Percentiles rank a stretch among this genome's conserved stretches.
Conservation (phyloP, 2,113 vertebrate species). For the Hypocryptadius cinnamomeus region DNA sequence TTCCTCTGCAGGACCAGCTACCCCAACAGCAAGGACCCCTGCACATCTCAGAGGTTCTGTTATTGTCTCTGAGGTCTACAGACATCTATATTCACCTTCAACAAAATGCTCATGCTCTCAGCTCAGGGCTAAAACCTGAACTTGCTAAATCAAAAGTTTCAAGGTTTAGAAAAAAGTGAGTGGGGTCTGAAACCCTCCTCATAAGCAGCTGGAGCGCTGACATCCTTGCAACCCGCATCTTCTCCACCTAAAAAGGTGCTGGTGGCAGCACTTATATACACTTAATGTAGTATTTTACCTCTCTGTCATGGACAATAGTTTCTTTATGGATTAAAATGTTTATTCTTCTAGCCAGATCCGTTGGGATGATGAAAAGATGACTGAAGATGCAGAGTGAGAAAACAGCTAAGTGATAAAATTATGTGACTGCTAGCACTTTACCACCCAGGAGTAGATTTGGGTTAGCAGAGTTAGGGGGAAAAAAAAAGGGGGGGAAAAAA, state of each 20-base stretch:
- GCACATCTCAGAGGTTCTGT: fast-evolving
- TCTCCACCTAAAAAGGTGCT: neutral
- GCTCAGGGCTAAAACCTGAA: neutral
- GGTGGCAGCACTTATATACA: neutral
- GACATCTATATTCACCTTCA: neutral
- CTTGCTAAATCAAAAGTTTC: neutral
- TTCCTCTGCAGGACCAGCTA: neutral
- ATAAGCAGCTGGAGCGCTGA: neutral
- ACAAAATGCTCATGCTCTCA: neutral
- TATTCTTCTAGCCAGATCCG: neutral
- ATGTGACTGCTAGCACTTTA: neutral
- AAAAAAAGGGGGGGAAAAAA: fast-evolving
- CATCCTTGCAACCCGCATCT: neutral
- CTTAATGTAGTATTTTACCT: neutral
- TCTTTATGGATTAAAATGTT: neutral
- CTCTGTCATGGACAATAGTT: neutral
- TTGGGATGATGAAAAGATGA: neutral
- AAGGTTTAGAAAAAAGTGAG: neutral
- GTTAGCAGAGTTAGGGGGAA: neutral
- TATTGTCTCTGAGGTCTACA: neutral
- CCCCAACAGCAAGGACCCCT: fast-evolving
- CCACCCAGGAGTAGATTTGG: neutral
- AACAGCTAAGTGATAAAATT: neutral
- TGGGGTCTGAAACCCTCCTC: neutral
- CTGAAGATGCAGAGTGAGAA: neutral